Base-by-base conservation (phyloP, 1,140 invertebrate species). In the Condylostylus longicornis region DNA sequence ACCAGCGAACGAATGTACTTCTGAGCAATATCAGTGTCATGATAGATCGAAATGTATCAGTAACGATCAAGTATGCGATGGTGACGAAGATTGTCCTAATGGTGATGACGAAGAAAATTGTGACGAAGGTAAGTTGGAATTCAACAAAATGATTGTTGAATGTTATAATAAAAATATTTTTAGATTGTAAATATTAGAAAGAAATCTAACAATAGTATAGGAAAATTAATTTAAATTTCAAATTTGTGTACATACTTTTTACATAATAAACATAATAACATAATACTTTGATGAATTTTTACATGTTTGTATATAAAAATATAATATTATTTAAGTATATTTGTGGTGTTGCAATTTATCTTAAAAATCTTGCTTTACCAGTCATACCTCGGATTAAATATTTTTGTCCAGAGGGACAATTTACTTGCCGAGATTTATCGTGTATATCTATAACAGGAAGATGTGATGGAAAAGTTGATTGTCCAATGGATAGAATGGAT, bases 31-130 rank as follows among this genome's bases (percentile, higher is more conserved):
- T 50, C 66, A 61, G 48, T 79, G 76, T 55, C 50, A 53, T 44
- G 68, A 72, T 44, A 72, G 73, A 45, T 53, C 62, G 23, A 50
- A 42, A 33, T 68, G 68, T 49, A 58, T 70, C 38, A 63, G 50
- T 42, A 46, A 38, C 36, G 42, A 42, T 44, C 56, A 44, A 51
- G 64, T 53, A 36, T 91, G 85, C 60, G 73, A 89, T 58, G 63
- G 67, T 35, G 58, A 67, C 38, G 47, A 55, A 25, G 80, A 88
- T 59, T 88, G 84, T 62, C 51, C 60, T 9, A 70, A 77, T 58
- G 66, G 66, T 33, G 78, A 76, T 56, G 83, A 88, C 55, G 84
- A 87, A 66, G 50, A 63, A 38, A 54, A 68, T 38, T 79, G 77
- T 51, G 53, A 68, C 61, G 50, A 51, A 50, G 57, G 56, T 60